Base-by-base conservation (phyloP, 2,113 vertebrate genomes). In the Peromyscus maniculatus region DNA sequence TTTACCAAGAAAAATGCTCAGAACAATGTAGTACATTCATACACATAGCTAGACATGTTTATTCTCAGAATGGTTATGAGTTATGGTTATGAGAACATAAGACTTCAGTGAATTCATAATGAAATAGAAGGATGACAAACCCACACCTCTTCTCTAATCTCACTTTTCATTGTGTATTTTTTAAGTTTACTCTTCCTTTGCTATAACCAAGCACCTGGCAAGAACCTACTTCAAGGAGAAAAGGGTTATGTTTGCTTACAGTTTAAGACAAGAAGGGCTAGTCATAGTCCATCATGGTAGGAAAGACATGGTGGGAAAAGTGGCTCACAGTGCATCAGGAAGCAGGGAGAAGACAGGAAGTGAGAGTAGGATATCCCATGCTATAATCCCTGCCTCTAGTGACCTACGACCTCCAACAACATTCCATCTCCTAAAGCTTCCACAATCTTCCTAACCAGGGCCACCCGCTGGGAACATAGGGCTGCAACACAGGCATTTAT, bases 301-400 rank as follows among this genome's bases (percentile, higher is more conserved):
- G 2, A 13, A 16, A 39, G 0, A 39, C 1, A 9, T 5, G 6
- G 43, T n/a, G 7, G 22, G 36, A 57, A 22, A n/a, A 43, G 7
- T n/a, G 15, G 13, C 12, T 74, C 49, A 39, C 52, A 39, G 16
- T 31, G 3, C 22, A 39, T 72, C 87, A 89, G 87, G 31, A 52
- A 57, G 21, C 8, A 72, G 33, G 69, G 39, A 52, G 46, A 12
- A 1, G 31, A 71, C 46, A 71, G 66, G 28, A 55, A 71, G 46
- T 52, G 28, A 71, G 33, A 33, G 2, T 69, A 66, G 64, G 33
- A 7, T 88, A 15, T 69, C 19, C 19, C 5, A 55, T 16, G 28
- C 6, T 4, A 3, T 11, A 80, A 12, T 21, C 19, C 9, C 33
- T 67, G 26, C 6, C 86, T 71, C 12, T 39, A 16, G n/a, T 83